Evolutionary conservation across 2,113 vertebrate genomes (phyloP).

Genomic region (Campylomormyrus tamandua): DNA sequence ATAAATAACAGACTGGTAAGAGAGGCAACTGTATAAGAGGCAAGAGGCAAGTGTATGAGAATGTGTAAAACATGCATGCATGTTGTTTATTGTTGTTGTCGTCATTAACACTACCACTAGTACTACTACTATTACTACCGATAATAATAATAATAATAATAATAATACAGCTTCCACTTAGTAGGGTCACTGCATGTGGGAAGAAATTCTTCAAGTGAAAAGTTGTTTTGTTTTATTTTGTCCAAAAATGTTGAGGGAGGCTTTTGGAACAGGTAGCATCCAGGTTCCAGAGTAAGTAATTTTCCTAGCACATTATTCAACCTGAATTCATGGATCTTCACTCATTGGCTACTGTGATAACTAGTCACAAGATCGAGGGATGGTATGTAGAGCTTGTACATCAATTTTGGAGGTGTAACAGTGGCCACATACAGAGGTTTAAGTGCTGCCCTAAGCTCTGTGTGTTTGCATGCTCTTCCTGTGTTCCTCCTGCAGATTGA

Average conservation of each 20-base stretch:
- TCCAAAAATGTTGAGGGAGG: background rate
- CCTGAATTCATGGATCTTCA: background rate
- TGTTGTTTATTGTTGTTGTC: background rate
- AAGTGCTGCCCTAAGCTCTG: background rate
- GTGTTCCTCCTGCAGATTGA: background rate
- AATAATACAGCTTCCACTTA: background rate
- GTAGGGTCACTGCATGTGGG: background rate
- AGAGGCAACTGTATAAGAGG: background rate
- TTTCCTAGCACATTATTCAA: background rate
- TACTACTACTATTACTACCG: too few species aligned
- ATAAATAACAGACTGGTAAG: background rate
- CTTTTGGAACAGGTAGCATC: background rate
- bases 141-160: background rate
- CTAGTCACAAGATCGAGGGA: background rate
- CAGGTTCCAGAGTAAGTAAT: background rate
- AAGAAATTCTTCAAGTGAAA: background rate
- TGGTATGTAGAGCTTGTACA: background rate
- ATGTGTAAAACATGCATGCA: background rate
- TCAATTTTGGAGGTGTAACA: background rate
- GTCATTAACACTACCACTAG: too few species aligned
- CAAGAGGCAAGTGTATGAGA: background rate
- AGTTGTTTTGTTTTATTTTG: background rate
- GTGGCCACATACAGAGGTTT: background rate
- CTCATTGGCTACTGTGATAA: background rate
- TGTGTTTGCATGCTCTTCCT: background rate